These are phyloP conservation scores for Lasioglossum zephyrum DNA, from an alignment of 2,888 invertebrate genomes.

Conservation along the genomic window DNA sequence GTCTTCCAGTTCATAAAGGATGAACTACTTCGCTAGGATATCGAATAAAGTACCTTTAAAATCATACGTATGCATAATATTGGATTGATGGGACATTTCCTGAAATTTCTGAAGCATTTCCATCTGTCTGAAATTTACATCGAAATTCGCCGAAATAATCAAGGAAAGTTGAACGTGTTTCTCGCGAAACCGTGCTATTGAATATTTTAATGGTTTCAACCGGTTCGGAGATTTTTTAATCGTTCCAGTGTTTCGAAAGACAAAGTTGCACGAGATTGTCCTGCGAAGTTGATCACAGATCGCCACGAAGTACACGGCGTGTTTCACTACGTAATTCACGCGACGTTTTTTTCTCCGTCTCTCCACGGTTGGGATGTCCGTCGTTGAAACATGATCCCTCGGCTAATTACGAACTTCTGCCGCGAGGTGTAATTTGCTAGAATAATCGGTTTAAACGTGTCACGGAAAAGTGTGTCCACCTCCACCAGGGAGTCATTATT, in stretches of 20 bases:
- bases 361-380: background rate
- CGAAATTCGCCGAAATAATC: background rate
- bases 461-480: conserved; percentile 13
- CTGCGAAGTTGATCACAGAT: background rate
- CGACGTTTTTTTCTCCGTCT: background rate
- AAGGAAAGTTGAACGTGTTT: background rate
- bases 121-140: background rate
- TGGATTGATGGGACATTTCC: background rate
- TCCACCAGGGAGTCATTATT: conserved; percentile 34
- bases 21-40: background rate
- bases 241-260: background rate
- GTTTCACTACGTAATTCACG: background rate
- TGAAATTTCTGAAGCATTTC: background rate
- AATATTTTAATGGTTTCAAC: no score
- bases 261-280: background rate
- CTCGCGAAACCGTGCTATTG: no score
- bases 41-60: background rate
- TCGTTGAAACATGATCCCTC: conserved; percentile 23
- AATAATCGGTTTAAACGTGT: conserved; percentile 41
- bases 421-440: conserved; percentile 1
- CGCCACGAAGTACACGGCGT: background rate
- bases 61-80: background rate
- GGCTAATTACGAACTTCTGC: conserved; percentile 27
- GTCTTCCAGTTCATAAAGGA: conserved; percentile 12
- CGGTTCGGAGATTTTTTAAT: background rate